Conservation (phyloP, 2,113 vertebrate genomes). For the Hippocampus barbouri region DNA sequence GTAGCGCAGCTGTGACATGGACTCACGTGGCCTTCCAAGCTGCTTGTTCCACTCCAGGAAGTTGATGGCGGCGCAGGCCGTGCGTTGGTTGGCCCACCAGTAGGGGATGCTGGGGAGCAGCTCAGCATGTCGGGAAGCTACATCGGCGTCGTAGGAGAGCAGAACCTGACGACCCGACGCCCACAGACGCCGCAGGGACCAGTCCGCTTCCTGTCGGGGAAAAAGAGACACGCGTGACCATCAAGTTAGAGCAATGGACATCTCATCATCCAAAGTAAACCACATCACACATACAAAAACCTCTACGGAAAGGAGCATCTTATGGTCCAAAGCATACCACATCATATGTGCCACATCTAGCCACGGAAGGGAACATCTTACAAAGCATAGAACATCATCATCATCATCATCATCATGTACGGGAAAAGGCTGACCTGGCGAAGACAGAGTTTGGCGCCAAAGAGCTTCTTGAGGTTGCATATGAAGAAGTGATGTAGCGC, state of each 20-base stretch:
- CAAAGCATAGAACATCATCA: not conserved
- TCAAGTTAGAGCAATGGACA: no score
- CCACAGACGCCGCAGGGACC: constrained; percentile 80
- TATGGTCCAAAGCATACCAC: not conserved
- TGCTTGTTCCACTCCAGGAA: constrained; percentile 78
- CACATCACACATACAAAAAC: no score
- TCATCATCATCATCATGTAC: no score
- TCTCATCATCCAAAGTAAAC: no score
- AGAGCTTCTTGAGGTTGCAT: constrained; percentile 74
- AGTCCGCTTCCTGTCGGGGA: constrained; percentile 62
- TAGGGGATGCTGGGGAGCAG: constrained; percentile 83
- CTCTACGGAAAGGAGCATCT: not conserved
- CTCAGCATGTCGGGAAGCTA: constrained; percentile 56
- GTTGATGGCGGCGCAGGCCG: constrained; percentile 65
- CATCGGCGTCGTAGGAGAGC: constrained; percentile 76
- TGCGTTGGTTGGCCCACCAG: constrained; percentile 82
- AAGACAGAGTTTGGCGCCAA: constrained; percentile 80
- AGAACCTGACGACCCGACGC: constrained; percentile 77
- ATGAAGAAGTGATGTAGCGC: constrained; percentile 76
- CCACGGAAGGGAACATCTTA: not conserved
- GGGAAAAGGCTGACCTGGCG: constrained; percentile 68
- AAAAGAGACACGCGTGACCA: constrained; percentile 2
- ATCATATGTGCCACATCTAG: no score
- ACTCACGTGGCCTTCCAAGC: constrained; percentile 80
- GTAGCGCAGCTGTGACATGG: no score